phyloP scores from a whole-genome alignment of 2,113 vertebrate species.

The Ahaetulla prasina region DNA sequence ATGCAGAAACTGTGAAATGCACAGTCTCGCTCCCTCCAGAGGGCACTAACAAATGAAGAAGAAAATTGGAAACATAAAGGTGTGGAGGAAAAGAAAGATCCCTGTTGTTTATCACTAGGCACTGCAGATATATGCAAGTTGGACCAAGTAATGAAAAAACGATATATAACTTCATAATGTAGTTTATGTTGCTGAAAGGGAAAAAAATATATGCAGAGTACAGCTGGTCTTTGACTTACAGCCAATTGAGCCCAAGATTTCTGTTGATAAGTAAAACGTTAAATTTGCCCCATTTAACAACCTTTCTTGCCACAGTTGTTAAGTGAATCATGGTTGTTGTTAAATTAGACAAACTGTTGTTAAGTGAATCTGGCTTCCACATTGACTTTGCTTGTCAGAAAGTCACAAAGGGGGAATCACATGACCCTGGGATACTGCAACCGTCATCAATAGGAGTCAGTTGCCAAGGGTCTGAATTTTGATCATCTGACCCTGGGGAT shows the following conservation, averaged over 20 bases:
- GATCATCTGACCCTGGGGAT: neutral
- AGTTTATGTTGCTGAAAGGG: neutral
- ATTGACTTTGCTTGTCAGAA: neutral
- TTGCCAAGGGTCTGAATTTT: neutral
- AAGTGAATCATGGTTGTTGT: neutral
- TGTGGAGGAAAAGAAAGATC: neutral
- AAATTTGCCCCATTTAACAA: neutral
- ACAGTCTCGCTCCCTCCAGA: neutral
- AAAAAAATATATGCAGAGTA: neutral
- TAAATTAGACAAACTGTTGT: neutral
- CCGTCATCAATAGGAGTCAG: neutral
- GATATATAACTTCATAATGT: neutral
- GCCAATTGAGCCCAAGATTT: neutral
- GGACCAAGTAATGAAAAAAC: neutral
- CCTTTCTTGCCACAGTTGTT: neutral
- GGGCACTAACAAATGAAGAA: slow-evolving; percentile 10
- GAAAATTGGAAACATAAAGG: slow-evolving; percentile 1
- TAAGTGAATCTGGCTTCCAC: neutral
- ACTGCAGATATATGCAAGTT: neutral
- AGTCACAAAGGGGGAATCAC: neutral
- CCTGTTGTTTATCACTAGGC: neutral
- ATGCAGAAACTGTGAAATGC: slow-evolving; percentile 8
- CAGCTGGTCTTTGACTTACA: neutral
- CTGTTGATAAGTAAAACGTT: neutral
- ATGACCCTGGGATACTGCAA: neutral